Percentiles rank a stretch among this genome's conserved stretches.
Evolutionary conservation across 2,797 vertebrate genomes (phyloP).

Genomic region (Remorina albescens): DNA sequence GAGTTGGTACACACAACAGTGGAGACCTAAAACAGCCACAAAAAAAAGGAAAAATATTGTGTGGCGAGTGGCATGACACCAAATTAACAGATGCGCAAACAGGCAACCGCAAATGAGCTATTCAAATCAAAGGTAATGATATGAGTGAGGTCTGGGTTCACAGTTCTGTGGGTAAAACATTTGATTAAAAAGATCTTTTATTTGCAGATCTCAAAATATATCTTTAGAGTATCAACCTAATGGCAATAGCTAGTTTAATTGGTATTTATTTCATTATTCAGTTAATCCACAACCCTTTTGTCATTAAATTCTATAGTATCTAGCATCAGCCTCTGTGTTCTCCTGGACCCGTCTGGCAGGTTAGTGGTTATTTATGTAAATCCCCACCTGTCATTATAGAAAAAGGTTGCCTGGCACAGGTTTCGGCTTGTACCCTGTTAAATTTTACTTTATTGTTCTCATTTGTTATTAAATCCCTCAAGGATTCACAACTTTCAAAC

Average conservation of each 20-base stretch:
- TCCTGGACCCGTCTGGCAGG: constrained; percentile 22
- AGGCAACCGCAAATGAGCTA: too few relatives aligned
- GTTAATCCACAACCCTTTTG: background rate
- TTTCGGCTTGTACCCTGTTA: background rate
- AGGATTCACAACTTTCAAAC: constrained; percentile 2
- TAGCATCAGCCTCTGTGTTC: background rate
- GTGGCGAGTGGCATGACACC: background rate
- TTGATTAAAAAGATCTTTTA: background rate
- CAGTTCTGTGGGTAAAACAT: too few relatives aligned
- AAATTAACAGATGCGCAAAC: background rate
- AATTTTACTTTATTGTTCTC: background rate
- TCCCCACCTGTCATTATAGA: constrained; percentile 3
- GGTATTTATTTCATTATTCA: background rate
- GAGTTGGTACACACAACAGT: too few relatives aligned
- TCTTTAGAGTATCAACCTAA: background rate
- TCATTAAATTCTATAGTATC: background rate
- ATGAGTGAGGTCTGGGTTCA: too few relatives aligned
- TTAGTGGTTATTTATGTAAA: constrained; percentile 25
- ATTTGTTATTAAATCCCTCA: constrained; percentile 4
- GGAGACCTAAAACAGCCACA: too few relatives aligned
- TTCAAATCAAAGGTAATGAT: background rate
- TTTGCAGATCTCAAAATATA: background rate
- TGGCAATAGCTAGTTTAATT: background rate
- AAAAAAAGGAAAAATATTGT: background rate
- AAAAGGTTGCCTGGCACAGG: constrained; percentile 6